A percentile compares a stretch with the other conserved stretches of the same genome.
Evolutionary conservation across 2,888 invertebrate genomes (phyloP).

Genomic region (Agriopis aurantiaria): DNA sequence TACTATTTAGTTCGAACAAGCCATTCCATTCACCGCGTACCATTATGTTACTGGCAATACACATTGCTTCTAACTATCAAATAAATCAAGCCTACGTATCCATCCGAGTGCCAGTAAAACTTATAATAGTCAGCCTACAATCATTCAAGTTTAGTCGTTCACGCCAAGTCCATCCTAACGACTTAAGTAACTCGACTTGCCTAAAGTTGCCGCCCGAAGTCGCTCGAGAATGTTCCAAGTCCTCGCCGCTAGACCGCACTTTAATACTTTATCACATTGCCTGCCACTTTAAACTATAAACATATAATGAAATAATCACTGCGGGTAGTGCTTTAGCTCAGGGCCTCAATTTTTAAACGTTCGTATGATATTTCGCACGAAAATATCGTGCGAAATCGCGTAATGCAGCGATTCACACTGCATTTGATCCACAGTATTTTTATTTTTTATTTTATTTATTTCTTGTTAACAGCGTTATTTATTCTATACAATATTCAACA

Average conservation of each 20-base stretch:
- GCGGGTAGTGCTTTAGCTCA: conserved; percentile 2
- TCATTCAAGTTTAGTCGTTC: conserved; percentile 45
- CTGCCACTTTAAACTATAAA: conserved; percentile 42
- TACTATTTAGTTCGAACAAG: conserved; percentile 7
- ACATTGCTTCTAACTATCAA: conserved; percentile 23
- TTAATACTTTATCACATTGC: conserved; percentile 54
- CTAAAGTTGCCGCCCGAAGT: conserved; percentile 45
- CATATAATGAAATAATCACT: conserved; percentile 27
- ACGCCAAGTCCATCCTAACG: conserved; percentile 60
- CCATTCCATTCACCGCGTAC: conserved; percentile 11
- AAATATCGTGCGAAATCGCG: too few relatives aligned
- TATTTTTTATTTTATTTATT: too few relatives aligned
- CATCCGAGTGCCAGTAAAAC: conserved; percentile 25
- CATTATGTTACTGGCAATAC: conserved; percentile 22
- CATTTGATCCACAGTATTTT: too few relatives aligned
- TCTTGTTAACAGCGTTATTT: too few relatives aligned
- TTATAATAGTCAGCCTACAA: conserved; percentile 39
- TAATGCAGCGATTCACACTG: too few relatives aligned
- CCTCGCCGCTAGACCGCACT: conserved; percentile 37
- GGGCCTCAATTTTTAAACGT: neutral
- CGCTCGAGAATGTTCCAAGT: conserved; percentile 52
- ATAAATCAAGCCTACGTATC: conserved; percentile 33
- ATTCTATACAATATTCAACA: too few relatives aligned
- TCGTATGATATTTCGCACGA: too few relatives aligned
- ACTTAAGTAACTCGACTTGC: conserved; percentile 55